A percentile compares a stretch with the other conserved stretches of the same genome.
Evolutionary conservation across 2,797 vertebrate species (phyloP).

Genomic region (Eospalax fontanierii): DNA sequence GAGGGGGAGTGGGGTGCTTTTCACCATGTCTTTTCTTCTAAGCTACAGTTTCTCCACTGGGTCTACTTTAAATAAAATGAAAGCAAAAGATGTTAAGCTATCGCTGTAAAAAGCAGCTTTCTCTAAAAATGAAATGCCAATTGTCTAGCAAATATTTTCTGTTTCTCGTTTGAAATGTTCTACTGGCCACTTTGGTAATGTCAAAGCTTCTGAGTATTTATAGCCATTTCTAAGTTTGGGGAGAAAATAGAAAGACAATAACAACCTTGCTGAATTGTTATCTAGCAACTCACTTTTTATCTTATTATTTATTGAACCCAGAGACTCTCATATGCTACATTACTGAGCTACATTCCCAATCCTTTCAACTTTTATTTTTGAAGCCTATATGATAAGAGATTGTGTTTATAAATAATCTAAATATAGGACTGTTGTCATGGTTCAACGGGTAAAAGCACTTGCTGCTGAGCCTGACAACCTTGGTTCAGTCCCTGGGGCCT

Average conservation of each 20-base stretch:
- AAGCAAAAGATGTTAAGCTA: slow-evolving; percentile 77
- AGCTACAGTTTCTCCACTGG: slow-evolving; percentile 77
- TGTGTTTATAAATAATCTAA: neutral
- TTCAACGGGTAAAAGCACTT: neutral
- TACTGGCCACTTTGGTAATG: slow-evolving; percentile 69
- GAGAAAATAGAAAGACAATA: slow-evolving; percentile 61
- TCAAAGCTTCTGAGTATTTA: slow-evolving; percentile 80
- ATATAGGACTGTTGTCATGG: neutral
- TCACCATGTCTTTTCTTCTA: slow-evolving; percentile 75
- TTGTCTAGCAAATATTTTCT: slow-evolving; percentile 80
- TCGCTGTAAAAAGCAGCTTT: slow-evolving; percentile 80
- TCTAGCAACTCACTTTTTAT: slow-evolving; percentile 42
- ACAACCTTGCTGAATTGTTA: slow-evolving; percentile 22
- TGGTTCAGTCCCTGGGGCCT: neutral
- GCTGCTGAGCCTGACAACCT: neutral
- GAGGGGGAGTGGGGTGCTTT: slow-evolving; percentile 62
- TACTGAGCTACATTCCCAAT: neutral
- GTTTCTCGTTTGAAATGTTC: slow-evolving; percentile 70
- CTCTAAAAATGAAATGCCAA: slow-evolving; percentile 77
- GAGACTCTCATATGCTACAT: neutral
- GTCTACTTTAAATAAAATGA: slow-evolving; percentile 78
- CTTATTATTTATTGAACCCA: slow-evolving; percentile 3
- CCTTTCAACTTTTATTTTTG: slow-evolving; percentile 35
- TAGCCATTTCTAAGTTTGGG: slow-evolving; percentile 62
- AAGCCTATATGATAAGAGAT: slow-evolving; percentile 34